These are phyloP conservation scores for Helobdella robusta DNA, from an alignment of 2,888 invertebrate species.

Conservation along the genomic window DNA sequence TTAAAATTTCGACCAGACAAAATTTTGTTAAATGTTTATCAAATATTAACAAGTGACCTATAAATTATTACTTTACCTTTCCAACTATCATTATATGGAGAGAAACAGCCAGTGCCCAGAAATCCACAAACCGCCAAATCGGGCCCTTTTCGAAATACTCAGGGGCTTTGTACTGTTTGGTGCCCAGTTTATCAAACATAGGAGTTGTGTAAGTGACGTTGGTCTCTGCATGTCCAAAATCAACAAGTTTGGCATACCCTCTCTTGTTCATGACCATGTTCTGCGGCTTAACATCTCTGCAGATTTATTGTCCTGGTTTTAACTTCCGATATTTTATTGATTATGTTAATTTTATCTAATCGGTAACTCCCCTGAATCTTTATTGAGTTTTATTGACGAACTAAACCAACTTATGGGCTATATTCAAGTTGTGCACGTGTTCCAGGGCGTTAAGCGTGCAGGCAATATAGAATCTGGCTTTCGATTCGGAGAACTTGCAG, in stretches of 20 bases:
- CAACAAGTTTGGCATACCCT: not conserved
- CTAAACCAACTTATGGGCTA: constrained; percentile 1
- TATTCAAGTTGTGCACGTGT: constrained; percentile 13
- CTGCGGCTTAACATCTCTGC: constrained; percentile 20
- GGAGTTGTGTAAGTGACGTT: not conserved
- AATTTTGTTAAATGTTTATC: not conserved
- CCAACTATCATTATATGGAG: constrained; percentile 12
- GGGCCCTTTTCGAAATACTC: constrained; percentile 11
- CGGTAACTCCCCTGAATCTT: not conserved
- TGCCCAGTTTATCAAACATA: constrained; percentile 10
- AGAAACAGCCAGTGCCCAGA: constrained; percentile 13
- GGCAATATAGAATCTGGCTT: constrained; percentile 5
- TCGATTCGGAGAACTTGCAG: not conserved
- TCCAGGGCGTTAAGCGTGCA: constrained; percentile 11
- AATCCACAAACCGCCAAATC: constrained; percentile 2
- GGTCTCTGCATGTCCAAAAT: constrained; percentile 8
- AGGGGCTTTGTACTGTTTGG: constrained; percentile 8
- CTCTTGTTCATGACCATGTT: constrained; percentile 13
- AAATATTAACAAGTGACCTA: too few relatives aligned
- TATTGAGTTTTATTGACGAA: not conserved
- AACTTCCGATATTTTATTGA: not conserved
- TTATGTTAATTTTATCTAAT: not conserved
- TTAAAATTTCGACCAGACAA: not conserved
- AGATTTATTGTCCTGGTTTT: not conserved
- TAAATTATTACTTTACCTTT: too few relatives aligned